phyloP scores from a whole-genome alignment of 2,888 invertebrate genomes.

The Dryobotodes eremita region DNA sequence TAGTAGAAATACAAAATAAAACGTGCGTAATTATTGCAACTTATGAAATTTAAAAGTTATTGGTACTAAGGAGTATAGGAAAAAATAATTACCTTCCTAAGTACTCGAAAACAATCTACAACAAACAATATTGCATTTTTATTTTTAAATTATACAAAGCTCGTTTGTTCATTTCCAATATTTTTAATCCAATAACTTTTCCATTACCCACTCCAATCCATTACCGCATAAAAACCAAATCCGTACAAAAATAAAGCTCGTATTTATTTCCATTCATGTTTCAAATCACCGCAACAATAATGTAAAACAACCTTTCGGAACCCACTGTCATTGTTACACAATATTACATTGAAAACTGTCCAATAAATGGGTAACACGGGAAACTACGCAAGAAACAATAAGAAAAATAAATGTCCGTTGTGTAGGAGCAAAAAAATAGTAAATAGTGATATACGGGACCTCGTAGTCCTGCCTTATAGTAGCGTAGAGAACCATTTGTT shows the following conservation, averaged over 20 bases:
- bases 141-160: not conserved
- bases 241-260: conserved; percentile 1
- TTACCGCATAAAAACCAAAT: not conserved
- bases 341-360: conserved; percentile 56
- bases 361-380: conserved; percentile 49
- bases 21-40: not conserved
- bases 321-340: conserved; percentile 19
- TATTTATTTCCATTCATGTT: conserved; percentile 16
- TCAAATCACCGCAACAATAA: conserved; percentile 4
- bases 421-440: conserved; percentile 36
- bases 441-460: conserved; percentile 53
- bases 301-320: not conserved
- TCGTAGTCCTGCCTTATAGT: conserved; percentile 57
- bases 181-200: not conserved
- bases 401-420: conserved; percentile 47
- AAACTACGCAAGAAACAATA: conserved; percentile 53
- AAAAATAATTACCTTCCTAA: not conserved
- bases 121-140: not conserved
- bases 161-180: not conserved
- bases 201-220: not conserved
- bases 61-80: not conserved
- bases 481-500: conserved; percentile 61
- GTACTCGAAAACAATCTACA: not conserved
- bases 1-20: not conserved
- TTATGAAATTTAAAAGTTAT: not conserved